Conservation (phyloP, 2,888 invertebrate species). For the Drosophila cognata region DNA sequence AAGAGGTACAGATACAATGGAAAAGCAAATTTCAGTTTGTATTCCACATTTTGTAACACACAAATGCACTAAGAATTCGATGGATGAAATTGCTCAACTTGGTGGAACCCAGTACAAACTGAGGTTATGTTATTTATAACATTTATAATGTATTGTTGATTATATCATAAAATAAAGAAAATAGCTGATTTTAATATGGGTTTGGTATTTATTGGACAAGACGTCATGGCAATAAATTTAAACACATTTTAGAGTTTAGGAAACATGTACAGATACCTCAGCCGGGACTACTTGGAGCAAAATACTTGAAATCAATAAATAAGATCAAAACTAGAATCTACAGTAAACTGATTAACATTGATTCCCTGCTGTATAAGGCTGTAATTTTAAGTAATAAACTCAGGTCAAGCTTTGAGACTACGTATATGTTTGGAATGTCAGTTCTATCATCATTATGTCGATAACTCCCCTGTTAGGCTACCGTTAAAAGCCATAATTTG, state of each 20-base stretch:
- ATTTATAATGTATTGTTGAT: neutral
- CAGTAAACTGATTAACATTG: neutral
- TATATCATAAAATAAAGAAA: neutral
- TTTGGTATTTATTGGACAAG: too few relatives aligned
- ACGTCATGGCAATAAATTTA: too few relatives aligned
- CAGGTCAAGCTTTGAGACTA: neutral
- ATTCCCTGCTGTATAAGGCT: fast-evolving
- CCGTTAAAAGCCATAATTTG: neutral
- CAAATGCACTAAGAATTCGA: neutral
- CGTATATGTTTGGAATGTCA: too few relatives aligned
- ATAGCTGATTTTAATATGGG: too few relatives aligned
- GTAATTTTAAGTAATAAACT: neutral
- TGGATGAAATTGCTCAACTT: neutral
- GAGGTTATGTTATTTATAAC: neutral
- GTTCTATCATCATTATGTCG: neutral
- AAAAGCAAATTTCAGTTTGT: neutral
- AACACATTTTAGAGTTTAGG: neutral
- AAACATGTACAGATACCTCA: neutral
- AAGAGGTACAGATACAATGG: neutral
- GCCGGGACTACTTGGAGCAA: neutral
- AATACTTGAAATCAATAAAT: neutral
- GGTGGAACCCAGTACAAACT: neutral
- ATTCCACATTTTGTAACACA: neutral
- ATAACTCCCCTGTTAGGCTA: neutral
- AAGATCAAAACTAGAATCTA: neutral